Evolutionary conservation across 2,113 vertebrate genomes (phyloP), one percentile per base, ranked within the genome.

Genomic region (Chloebia gouldiae): DNA sequence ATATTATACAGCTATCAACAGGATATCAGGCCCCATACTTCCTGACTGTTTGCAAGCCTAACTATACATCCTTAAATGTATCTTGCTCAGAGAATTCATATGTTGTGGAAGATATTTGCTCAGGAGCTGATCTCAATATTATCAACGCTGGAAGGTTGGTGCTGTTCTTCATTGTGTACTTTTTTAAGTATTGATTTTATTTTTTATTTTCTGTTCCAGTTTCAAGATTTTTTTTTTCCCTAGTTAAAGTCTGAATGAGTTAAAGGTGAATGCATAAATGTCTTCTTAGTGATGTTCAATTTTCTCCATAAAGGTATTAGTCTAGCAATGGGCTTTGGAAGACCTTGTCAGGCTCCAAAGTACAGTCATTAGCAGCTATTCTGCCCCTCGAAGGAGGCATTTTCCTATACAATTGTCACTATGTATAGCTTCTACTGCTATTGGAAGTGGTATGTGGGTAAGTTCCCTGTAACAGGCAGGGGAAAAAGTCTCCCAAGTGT

Each of bases 21-120:
- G 99, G 99, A 57, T 99, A 99, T 92, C 99, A 99, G 57, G 97
- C 99, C 5, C 99, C 99, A 0, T 99, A 99, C 97, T 99, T 99
- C 96, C 98, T 99, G 85, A 99, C 99, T 15, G 99, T 99, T 84
- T 99, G 99, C 96, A 99, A 99, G 96, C 99, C 99, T 88, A 99
- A 99, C 97, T 99, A 99, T 93, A 99, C 99, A 86, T 98, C 98
- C 15, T 98, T 99, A 82, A 99, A 99, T 39, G 96, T 98, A 49
- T 99, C 98, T 94, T 99, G 99, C 95, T 99, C 99, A 92, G 98
- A 99, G 95, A 99, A 99, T 96, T 98, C 99, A 14, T 99, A 99
- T 64, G 97, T 99, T 91, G 97, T 99, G 93, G 99, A 99, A 93
- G 99, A 99, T 60, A 99, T 99, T 97, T 99, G 99, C 97, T 99